Conservation (phyloP, 2,888 invertebrate genomes). For the Hedychridium roseum region DNA sequence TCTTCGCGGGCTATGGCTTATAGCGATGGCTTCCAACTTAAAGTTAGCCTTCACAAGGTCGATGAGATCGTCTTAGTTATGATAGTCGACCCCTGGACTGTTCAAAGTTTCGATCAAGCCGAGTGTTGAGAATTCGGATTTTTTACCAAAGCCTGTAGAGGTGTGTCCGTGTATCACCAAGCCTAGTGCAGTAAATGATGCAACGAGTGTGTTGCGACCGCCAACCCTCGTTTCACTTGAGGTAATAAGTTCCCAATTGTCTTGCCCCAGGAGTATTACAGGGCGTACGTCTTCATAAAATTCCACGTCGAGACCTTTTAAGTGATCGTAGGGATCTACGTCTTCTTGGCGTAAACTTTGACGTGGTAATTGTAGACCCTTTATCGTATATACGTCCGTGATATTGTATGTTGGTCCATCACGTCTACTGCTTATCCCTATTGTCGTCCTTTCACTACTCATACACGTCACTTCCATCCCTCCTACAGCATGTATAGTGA, state of each 20-base stretch:
- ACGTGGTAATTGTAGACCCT: not conserved
- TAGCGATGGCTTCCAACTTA: not conserved
- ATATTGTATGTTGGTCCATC: not conserved
- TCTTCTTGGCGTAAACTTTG: not conserved
- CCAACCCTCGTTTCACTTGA: not conserved
- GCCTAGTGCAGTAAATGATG: not conserved
- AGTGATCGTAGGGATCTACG: not conserved
- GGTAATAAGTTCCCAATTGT: constrained; percentile 4
- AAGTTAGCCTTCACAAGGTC: not conserved
- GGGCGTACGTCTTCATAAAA: not conserved
- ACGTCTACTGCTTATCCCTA: not conserved
- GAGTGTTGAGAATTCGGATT: not conserved
- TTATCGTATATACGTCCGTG: not conserved
- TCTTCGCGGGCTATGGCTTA: not conserved
- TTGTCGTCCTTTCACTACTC: not conserved
- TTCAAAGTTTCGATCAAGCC: not conserved
- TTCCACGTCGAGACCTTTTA: not conserved
- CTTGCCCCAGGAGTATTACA: constrained; percentile 2
- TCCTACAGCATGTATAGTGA: not conserved
- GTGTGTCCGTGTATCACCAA: constrained; percentile 1
- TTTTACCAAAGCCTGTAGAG: not conserved
- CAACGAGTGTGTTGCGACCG: not conserved
- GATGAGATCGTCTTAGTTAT: not conserved
- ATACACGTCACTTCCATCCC: not conserved
- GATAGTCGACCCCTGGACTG: no score